These are phyloP conservation scores for Anomalospiza imberbis DNA, from an alignment of 2,797 vertebrate genomes.

Conservation along the genomic window DNA sequence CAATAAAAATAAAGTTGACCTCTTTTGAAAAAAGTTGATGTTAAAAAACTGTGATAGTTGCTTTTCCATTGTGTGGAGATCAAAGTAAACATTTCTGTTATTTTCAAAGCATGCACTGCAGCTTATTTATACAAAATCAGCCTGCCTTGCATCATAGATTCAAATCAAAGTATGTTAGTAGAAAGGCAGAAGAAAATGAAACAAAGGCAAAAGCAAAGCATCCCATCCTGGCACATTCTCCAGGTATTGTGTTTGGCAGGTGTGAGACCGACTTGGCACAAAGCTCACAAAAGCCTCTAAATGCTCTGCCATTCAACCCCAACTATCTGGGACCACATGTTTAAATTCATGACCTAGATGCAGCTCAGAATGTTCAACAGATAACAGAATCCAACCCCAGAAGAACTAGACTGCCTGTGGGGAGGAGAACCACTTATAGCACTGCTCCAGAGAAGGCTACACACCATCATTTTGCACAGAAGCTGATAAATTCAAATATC, in stretches of 20 bases:
- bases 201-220: not conserved
- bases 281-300: not conserved
- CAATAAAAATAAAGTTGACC: not conserved
- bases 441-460: not conserved
- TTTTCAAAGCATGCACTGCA: not conserved
- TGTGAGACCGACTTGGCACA: not conserved
- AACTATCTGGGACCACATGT: rapidly evolving
- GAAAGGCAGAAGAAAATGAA: not conserved
- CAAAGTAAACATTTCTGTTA: not conserved
- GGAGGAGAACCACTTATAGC: not conserved
- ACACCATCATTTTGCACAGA: not conserved
- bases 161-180: not conserved
- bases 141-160: not conserved
- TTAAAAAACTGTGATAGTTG: not conserved
- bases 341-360: not conserved
- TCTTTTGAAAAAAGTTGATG: not conserved
- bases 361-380: not conserved
- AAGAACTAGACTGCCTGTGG: not conserved
- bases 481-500: not conserved
- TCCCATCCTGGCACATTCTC: not conserved
- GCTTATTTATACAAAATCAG: not conserved
- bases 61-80: not conserved
- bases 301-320: not conserved
- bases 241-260: not conserved
- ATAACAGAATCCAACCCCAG: not conserved